A percentile compares a stretch with the other conserved stretches of the same genome.
Evolutionary conservation across 2,113 vertebrate genomes (phyloP).

Genomic region (Lamprotornis superbus): DNA sequence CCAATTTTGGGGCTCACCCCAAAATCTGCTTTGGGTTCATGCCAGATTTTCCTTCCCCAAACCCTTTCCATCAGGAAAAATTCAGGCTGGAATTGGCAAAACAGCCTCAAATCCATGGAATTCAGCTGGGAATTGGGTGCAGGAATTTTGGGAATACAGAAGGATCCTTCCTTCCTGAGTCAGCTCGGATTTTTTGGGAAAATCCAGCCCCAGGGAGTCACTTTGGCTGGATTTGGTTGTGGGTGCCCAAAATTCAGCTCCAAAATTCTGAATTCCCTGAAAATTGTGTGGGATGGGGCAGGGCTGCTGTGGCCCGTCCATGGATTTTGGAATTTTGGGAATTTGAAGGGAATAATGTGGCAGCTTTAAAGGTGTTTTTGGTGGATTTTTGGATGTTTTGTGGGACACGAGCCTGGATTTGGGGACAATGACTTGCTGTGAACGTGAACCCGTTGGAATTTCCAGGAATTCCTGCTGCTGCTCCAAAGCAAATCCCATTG

Average conservation of each 20-base stretch:
- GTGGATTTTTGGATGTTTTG: neutral
- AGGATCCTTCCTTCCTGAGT: too few relatives aligned
- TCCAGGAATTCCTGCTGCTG: neutral
- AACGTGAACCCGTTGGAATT: neutral
- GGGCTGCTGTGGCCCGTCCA: neutral
- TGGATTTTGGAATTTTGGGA: neutral
- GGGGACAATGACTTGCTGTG: accelerated
- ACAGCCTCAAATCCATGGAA: neutral
- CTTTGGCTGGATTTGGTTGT: accelerated
- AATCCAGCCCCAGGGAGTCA: neutral
- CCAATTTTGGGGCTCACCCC: neutral
- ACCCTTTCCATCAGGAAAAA: neutral
- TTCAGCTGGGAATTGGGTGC: neutral
- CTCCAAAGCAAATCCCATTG: neutral
- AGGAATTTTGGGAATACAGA: neutral
- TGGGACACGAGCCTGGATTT: accelerated
- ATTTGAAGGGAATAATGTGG: neutral
- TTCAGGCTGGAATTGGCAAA: neutral
- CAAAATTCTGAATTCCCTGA: neutral
- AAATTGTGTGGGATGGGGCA: neutral
- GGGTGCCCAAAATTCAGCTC: neutral
- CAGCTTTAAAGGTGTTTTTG: neutral
- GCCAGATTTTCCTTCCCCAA: neutral
- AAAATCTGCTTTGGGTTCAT: neutral
- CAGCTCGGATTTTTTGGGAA: neutral